Conservation (phyloP, 2,113 vertebrate species). For the Monopterus albus region DNA sequence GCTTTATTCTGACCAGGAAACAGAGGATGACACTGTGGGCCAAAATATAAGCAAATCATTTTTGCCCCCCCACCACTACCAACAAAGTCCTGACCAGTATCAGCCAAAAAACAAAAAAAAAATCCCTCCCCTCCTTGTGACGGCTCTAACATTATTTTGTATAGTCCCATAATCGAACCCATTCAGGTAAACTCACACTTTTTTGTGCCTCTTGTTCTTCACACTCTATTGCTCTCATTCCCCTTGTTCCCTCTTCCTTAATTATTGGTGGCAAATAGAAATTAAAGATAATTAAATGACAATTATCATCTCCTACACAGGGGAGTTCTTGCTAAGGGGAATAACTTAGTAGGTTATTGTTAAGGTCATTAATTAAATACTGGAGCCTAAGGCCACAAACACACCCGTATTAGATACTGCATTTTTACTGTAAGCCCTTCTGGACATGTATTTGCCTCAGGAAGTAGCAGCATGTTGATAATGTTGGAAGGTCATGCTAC, state of each 20-base stretch:
- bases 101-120: too few species aligned
- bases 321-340: slow-evolving; percentile 62
- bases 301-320: slow-evolving; percentile 66
- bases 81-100: too few species aligned
- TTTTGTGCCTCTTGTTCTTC: slow-evolving; percentile 29
- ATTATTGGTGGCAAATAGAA: slow-evolving; percentile 74
- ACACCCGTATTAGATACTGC: slow-evolving; percentile 13
- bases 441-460: slow-evolving; percentile 50
- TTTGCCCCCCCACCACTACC: too few species aligned
- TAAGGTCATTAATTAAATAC: slow-evolving; percentile 72
- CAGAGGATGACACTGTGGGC: too few species aligned
- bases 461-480: slow-evolving; percentile 57
- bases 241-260: slow-evolving; percentile 54
- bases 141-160: background rate
- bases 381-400: slow-evolving; percentile 48
- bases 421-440: slow-evolving; percentile 49
- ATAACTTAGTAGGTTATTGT: slow-evolving; percentile 66
- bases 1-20: too few species aligned
- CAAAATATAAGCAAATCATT: too few species aligned
- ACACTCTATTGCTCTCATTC: slow-evolving; percentile 32
- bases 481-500: slow-evolving; percentile 64
- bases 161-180: background rate
- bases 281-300: slow-evolving; percentile 75
- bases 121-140: background rate
- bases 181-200: slow-evolving; percentile 14